phyloP scores from a whole-genome alignment of 2,888 invertebrate genomes.

The Cacoxenus indagator region DNA sequence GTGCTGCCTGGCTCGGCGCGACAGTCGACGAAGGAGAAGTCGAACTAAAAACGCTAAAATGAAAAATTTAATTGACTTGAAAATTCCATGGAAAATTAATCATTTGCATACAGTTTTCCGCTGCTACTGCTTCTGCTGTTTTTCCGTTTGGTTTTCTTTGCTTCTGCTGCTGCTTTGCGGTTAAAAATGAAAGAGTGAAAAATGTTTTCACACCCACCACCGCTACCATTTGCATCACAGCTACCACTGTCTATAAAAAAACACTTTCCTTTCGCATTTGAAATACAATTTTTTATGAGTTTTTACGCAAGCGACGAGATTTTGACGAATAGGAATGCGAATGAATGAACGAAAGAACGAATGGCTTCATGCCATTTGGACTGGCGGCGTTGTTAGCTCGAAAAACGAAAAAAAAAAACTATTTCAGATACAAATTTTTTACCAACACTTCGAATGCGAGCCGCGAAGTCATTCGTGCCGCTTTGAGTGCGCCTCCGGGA shows the following conservation, averaged over 20 bases:
- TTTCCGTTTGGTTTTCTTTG: neutral
- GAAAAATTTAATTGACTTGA: conserved; percentile 61
- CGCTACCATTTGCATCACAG: neutral
- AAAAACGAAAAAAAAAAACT: neutral
- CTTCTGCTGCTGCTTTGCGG: conserved; percentile 28
- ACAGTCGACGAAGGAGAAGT: neutral
- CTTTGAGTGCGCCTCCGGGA: too few relatives aligned
- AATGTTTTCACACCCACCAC: neutral
- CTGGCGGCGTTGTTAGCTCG: neutral
- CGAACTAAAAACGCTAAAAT: conserved; percentile 26
- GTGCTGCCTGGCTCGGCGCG: too few relatives aligned
- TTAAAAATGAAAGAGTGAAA: conserved; percentile 28
- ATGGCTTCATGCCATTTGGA: conserved; percentile 18
- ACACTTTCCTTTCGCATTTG: conserved; percentile 10
- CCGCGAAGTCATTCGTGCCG: too few relatives aligned
- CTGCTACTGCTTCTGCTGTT: neutral
- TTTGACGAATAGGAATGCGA: neutral
- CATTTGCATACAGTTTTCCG: conserved; percentile 58
- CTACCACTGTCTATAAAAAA: conserved; percentile 12
- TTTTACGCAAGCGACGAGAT: neutral
- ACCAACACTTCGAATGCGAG: too few relatives aligned
- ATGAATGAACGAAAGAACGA: neutral
- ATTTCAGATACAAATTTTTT: too few relatives aligned
- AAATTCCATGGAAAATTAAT: conserved; percentile 64
- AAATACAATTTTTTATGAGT: neutral